A percentile compares a stretch with the other conserved stretches of the same genome.
Evolutionary conservation across 2,888 invertebrate species (phyloP).

Genomic region (Campoplex capitator): DNA sequence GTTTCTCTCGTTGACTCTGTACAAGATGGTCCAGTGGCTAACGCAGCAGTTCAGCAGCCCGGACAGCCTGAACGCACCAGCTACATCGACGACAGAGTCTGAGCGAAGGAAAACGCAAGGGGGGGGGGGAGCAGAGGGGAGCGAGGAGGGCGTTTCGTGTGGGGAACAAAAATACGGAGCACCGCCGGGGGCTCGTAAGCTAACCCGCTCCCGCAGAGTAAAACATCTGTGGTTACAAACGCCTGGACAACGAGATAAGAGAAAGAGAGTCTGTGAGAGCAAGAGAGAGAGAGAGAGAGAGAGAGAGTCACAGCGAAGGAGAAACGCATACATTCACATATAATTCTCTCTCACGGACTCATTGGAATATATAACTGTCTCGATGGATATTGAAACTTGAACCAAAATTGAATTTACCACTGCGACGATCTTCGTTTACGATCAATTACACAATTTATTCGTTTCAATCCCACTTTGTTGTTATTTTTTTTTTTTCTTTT

Average conservation of each 20-base stretch:
- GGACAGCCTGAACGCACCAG: slow-evolving; percentile 33
- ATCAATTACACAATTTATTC: slow-evolving; percentile 7
- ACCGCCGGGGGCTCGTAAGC: slow-evolving; percentile 54
- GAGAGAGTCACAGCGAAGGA: background rate
- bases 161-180: slow-evolving; percentile 63
- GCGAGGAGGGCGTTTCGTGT: slow-evolving; percentile 9
- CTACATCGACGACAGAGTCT: slow-evolving; percentile 24
- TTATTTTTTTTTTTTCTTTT: background rate
- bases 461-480: background rate
- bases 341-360: background rate
- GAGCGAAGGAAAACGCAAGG: background rate
- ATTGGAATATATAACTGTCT: background rate
- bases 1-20: slow-evolving; percentile 39
- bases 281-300: too few species aligned
- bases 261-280: background rate
- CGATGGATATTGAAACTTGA: background rate
- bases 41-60: slow-evolving; percentile 33
- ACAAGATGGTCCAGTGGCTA: slow-evolving; percentile 44
- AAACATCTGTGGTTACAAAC: slow-evolving; percentile 58
- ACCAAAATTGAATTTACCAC: slow-evolving; percentile 9
- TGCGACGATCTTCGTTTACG: background rate
- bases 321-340: background rate
- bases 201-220: slow-evolving; percentile 64
- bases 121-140: background rate
- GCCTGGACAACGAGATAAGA: slow-evolving; percentile 28